phyloP scores from a whole-genome alignment of 1,140 invertebrate species.

The Camponotus vicinus region DNA sequence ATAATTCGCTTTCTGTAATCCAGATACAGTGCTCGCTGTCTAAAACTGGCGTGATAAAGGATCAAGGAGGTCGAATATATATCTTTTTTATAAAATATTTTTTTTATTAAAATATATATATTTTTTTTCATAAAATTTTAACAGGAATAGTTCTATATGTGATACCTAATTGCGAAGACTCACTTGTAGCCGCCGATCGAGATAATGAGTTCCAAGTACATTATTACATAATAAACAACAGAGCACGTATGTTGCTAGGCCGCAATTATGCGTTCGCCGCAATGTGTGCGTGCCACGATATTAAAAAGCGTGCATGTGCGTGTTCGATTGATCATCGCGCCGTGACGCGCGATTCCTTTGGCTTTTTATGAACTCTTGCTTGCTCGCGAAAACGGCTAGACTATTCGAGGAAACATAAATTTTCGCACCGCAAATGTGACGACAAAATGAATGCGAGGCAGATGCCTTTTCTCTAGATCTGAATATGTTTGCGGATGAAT shows the following conservation, averaged over 20 bases:
- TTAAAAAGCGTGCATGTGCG: constrained; percentile 40
- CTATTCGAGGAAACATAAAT: neutral
- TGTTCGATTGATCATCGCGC: constrained; percentile 66
- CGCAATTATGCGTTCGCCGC: constrained; percentile 40
- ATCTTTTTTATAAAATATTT: too few relatives aligned
- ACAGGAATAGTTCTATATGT: constrained; percentile 11
- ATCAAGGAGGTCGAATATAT: neutral
- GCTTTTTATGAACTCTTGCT: constrained; percentile 2
- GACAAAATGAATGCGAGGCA: neutral
- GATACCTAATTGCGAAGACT: constrained; percentile 34
- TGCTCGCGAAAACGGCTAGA: constrained; percentile 3
- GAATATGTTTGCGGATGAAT: neutral
- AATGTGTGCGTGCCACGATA: neutral
- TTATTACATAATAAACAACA: constrained; percentile 58
- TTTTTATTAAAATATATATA: too few relatives aligned
- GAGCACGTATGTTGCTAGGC: neutral
- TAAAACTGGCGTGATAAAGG: neutral
- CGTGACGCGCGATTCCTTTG: constrained; percentile 55
- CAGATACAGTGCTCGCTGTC: neutral
- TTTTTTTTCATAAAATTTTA: neutral
- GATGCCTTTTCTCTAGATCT: neutral
- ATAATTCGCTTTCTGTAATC: neutral
- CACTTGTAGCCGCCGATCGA: constrained; percentile 14
- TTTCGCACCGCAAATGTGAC: neutral
- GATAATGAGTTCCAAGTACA: constrained; percentile 51